Percentiles rank a stretch among this genome's conserved stretches.
Conservation (phyloP, 2,888 invertebrate species). For the Protonemura montana region DNA sequence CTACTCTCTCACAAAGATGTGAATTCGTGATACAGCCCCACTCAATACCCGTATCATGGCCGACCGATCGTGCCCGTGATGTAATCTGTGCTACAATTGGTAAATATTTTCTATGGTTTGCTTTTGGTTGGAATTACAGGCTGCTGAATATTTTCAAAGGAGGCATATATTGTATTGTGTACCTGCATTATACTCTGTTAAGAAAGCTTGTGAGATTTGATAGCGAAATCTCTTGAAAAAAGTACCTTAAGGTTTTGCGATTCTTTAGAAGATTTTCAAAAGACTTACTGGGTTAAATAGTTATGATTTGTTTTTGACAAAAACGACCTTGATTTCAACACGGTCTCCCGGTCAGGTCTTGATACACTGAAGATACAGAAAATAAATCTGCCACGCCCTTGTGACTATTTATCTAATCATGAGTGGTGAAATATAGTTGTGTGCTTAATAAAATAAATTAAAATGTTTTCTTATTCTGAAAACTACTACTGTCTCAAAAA, state of each 20-base stretch:
- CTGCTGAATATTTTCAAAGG: background rate
- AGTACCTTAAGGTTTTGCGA: background rate
- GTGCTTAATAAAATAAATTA: no score
- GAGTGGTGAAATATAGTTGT: no score
- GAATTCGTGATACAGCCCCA: slow-evolving; percentile 20
- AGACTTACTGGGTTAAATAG: no score
- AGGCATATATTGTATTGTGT: background rate
- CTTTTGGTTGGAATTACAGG: background rate
- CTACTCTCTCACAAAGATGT: slow-evolving; percentile 16
- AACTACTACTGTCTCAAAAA: no score
- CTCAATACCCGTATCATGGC: slow-evolving; percentile 18
- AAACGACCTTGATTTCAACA: no score
- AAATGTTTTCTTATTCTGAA: no score
- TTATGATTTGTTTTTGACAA: no score
- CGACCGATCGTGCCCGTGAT: background rate
- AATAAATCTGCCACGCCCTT: no score
- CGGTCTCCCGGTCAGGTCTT: no score
- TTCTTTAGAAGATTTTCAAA: background rate
- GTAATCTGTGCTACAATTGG: background rate
- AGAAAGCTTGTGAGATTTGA: background rate
- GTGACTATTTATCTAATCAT: no score
- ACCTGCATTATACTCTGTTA: background rate
- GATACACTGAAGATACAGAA: no score
- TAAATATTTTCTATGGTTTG: background rate
- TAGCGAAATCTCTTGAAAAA: background rate